Base-by-base conservation (phyloP, 2,888 invertebrate genomes). In the Linnaemya vulpina region DNA sequence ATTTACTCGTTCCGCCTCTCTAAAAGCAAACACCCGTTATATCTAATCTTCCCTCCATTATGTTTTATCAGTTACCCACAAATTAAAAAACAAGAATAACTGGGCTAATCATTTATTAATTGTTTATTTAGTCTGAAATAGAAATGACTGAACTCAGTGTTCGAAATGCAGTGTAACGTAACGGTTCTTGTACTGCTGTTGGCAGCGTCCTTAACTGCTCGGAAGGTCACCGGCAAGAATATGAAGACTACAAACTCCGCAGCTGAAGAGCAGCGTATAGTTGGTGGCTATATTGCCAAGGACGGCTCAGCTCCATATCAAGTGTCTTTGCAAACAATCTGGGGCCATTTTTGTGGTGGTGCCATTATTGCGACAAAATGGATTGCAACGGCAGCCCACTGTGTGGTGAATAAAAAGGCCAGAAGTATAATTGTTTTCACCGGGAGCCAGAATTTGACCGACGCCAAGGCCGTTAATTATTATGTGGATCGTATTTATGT, bases 401-500 rank as follows among this genome's bases (percentile, higher is more conserved):
- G 92, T 65, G 88, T 91, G 1, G 67, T 40, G 1, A 88, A 89
- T 10, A 88, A 73, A 17, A 67, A 86, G 78, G 86, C 88, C 0
- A 0, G n/a, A 0, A 86, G 88, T 58, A 43, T 91, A 1, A 80
- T 88, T 20, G 87, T 91, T n/a, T 81, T 71, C 13, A 90, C 91
- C 0, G 92, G 92, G 3, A 89, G 89, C 0, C 87, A 90, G 1
- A 30, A 86, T 11, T 90, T 89, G 86, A 62, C 73, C 0, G 49
- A 78, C n/a, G 5, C 90, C 0, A 94, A 95, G 0, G 91, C 94
- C 43, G 93, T 94, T 3, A 53, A 11, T 15, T 76, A 76, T 35
- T 83, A 86, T 22, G 87, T 89, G 35, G 87, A 90, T 68, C 80
- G 87, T 58, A 79, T 89, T 25, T 87, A 86, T 75, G 82, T 88